These are phyloP conservation scores for Chironomus striatipennis DNA, from an alignment of 1,140 invertebrate species.

Conservation along the genomic window DNA sequence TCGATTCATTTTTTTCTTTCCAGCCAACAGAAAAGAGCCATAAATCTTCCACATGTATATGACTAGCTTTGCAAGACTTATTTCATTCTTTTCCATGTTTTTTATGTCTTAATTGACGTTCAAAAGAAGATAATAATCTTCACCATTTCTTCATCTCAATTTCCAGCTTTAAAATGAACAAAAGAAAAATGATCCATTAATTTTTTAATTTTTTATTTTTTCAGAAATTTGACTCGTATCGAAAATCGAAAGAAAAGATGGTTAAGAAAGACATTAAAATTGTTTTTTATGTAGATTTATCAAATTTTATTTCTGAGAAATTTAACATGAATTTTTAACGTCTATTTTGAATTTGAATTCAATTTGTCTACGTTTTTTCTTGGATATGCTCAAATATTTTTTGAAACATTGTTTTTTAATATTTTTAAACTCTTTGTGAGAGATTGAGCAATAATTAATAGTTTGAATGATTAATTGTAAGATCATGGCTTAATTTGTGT, in stretches of 20 bases:
- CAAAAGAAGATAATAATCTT: constrained; percentile 22
- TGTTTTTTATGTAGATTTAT: not conserved
- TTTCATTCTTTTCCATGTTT: not conserved
- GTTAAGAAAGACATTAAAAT: constrained; percentile 2
- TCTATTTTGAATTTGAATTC: too few species aligned
- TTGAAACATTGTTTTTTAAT: too few species aligned
- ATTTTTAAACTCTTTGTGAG: too few species aligned
- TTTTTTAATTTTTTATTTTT: not conserved
- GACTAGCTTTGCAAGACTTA: not conserved
- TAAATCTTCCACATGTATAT: not conserved
- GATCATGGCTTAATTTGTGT: too few species aligned
- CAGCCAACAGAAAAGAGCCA: not conserved
- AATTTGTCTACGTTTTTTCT: too few species aligned
- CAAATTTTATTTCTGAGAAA: not conserved
- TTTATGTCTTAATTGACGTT: constrained; percentile 23
- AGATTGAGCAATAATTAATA: too few species aligned
- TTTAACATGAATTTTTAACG: too few species aligned
- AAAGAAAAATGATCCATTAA: constrained; percentile 19
- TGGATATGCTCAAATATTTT: too few species aligned
- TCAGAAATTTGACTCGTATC: not conserved
- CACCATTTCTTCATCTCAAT: not conserved
- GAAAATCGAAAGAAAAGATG: not conserved
- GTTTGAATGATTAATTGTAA: too few species aligned
- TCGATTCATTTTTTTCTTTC: not conserved
- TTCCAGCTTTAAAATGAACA: not conserved